Conservation (phyloP, 2,888 invertebrate genomes). For the Noctua fimbriata region DNA sequence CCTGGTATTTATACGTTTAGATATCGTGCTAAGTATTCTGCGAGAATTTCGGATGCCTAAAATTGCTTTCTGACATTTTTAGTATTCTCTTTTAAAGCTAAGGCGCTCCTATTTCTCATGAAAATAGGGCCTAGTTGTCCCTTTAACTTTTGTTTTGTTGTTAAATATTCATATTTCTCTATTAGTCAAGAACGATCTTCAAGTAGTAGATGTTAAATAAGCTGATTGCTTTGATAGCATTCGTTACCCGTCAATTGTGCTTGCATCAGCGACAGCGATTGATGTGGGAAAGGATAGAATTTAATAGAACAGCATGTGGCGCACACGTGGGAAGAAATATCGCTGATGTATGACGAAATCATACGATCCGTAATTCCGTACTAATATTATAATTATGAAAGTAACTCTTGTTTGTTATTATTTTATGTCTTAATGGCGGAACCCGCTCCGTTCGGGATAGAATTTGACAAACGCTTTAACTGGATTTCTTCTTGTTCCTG, state of each 20-base stretch:
- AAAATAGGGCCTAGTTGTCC: not conserved
- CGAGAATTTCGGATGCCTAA: conserved; percentile 11
- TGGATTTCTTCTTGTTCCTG: not conserved
- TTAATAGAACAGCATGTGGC: conserved; percentile 41
- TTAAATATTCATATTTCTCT: not conserved
- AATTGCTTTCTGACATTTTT: not conserved
- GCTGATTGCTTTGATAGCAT: conserved; percentile 41
- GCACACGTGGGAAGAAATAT: conserved; percentile 16
- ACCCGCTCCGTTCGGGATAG: not conserved
- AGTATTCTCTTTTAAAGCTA: not conserved
- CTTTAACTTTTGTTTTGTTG: not conserved
- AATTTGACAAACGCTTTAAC: not conserved
- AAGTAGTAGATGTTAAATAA: conserved; percentile 26
- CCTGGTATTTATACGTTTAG: conserved; percentile 25
- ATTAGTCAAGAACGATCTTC: conserved; percentile 3
- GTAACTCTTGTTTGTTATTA: not conserved
- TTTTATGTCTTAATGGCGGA: not conserved
- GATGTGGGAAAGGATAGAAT: conserved; percentile 54
- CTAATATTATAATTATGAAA: not conserved
- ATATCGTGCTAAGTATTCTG: not conserved
- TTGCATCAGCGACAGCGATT: conserved; percentile 49
- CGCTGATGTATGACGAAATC: not conserved
- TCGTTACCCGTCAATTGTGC: conserved; percentile 46
- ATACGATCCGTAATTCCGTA: not conserved
- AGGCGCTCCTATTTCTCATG: not conserved